These are phyloP conservation scores for Nephrotoma flavescens DNA, from an alignment of 2,888 invertebrate species.

Conservation along the genomic window DNA sequence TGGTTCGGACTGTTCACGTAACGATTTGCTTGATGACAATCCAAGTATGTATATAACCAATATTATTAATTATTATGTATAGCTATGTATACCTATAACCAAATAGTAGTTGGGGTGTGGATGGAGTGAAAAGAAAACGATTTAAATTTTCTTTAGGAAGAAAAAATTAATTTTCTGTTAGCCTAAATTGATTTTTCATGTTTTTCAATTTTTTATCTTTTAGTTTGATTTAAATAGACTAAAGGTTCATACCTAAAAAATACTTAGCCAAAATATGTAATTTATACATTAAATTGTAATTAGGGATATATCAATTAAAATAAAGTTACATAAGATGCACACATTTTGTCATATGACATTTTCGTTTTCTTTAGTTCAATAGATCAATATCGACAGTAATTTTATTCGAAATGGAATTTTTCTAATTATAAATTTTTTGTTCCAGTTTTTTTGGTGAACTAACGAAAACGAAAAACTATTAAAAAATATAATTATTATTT, in stretches of 20 bases:
- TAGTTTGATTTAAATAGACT: not conserved
- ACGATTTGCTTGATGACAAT: constrained; percentile 63
- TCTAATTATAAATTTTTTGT: not conserved
- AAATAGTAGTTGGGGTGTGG: not conserved
- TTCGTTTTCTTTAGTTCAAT: not conserved
- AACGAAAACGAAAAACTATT: not conserved
- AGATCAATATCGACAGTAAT: not conserved
- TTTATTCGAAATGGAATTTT: not conserved
- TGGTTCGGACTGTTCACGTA: constrained; percentile 42
- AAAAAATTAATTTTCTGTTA: not conserved
- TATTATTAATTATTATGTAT: not conserved
- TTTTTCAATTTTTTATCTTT: not conserved
- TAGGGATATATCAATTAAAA: not conserved
- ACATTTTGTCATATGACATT: not conserved
- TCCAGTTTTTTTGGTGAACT: not conserved
- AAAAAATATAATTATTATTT: not conserved
- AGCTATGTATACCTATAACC: not conserved
- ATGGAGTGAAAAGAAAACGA: not conserved
- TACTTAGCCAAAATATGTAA: not conserved
- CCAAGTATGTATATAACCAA: constrained; percentile 52
- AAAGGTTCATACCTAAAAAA: not conserved
- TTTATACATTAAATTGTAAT: not conserved
- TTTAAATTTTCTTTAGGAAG: not conserved
- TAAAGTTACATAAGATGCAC: not conserved
- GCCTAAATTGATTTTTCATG: not conserved